Evolutionary conservation across 1,140 invertebrate species (phyloP).

Genomic region (Bombus sylvicola): DNA sequence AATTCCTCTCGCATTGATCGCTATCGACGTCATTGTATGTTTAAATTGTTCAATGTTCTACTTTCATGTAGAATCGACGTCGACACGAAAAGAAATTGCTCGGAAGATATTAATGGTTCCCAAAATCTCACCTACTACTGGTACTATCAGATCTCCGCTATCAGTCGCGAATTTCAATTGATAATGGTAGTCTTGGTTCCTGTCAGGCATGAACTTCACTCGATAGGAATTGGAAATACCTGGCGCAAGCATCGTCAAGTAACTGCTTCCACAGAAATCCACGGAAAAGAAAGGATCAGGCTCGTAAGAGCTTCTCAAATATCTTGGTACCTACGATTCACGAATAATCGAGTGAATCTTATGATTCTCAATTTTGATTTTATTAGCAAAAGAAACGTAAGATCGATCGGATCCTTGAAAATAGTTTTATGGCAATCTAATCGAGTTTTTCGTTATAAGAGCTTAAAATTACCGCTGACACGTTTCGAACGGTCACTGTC

Average conservation of each 20-base stretch:
- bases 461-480: constrained; percentile 27
- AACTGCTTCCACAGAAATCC: constrained; percentile 64
- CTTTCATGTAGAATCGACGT: background rate
- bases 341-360: background rate
- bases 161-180: constrained; percentile 73
- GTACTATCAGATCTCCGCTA: constrained; percentile 67
- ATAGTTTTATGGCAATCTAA: background rate
- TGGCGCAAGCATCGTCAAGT: constrained; percentile 75
- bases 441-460: background rate
- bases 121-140: constrained; percentile 70
- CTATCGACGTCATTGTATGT: constrained; percentile 58
- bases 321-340: constrained; percentile 67
- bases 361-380: background rate
- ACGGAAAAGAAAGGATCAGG: constrained; percentile 72
- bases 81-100: background rate
- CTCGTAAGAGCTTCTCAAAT: constrained; percentile 66
- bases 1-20: constrained; percentile 78
- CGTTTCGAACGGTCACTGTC: constrained; percentile 77
- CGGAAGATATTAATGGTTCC: background rate
- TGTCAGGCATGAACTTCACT: constrained; percentile 75
- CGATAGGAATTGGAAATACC: constrained; percentile 76
- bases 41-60: background rate
- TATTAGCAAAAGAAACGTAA: too few species aligned
- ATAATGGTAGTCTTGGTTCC: constrained; percentile 75
- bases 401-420: background rate